phyloP scores from a whole-genome alignment of 2,888 invertebrate species.

The Laothoe populi region DNA sequence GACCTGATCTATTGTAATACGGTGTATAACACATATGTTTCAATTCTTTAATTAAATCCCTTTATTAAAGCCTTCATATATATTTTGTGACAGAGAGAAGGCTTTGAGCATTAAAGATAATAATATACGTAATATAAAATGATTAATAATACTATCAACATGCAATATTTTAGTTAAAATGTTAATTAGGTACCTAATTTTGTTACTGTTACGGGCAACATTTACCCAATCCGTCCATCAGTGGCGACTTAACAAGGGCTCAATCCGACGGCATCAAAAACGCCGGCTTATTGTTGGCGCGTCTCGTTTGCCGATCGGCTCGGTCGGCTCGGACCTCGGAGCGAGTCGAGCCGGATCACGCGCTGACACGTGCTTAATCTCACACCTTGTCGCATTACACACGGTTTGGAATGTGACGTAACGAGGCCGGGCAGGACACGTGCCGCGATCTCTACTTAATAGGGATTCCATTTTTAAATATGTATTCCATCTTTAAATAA shows the following conservation, averaged over 20 bases:
- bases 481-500: too few relatives aligned
- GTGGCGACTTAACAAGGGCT: conserved; percentile 40
- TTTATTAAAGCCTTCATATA: too few relatives aligned
- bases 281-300: conserved; percentile 42
- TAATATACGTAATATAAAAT: too few relatives aligned
- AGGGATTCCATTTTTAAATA: neutral
- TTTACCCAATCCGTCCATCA: too few relatives aligned
- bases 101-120: too few relatives aligned
- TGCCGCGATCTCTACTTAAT: neutral
- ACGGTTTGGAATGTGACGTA: conserved; percentile 17
- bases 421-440: conserved; percentile 21
- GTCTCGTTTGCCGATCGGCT: conserved; percentile 34
- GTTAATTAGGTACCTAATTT: neutral
- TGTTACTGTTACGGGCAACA: neutral
- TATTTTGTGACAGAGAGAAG: too few relatives aligned
- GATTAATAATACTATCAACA: too few relatives aligned
- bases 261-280: conserved; percentile 41
- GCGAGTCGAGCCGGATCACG: neutral
- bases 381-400: conserved; percentile 15
- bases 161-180: too few relatives aligned
- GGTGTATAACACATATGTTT: too few relatives aligned
- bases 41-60: too few relatives aligned
- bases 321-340: too few relatives aligned
- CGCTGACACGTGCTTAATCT: conserved; percentile 50
- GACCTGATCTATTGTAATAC: too few relatives aligned